Conservation (phyloP, 2,113 vertebrate species). For the Bufo bufo region DNA sequence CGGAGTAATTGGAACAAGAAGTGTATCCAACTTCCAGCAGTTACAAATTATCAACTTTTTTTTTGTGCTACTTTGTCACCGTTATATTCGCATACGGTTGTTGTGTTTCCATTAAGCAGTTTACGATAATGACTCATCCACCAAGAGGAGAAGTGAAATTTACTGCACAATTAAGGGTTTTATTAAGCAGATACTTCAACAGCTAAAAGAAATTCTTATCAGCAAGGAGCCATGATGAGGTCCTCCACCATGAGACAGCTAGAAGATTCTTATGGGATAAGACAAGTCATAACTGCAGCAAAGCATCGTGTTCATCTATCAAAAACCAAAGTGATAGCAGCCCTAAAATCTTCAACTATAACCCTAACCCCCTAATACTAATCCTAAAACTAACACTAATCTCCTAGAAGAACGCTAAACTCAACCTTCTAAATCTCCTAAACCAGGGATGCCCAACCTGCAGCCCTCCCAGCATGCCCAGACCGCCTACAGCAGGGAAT, state of each 20-base stretch:
- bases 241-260: not conserved
- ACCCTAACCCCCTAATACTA: not conserved
- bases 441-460: too few species aligned
- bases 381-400: not conserved
- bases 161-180: slow-evolving; percentile 46
- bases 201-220: slow-evolving; percentile 28
- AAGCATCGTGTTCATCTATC: not conserved
- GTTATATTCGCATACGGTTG: not conserved
- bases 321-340: not conserved
- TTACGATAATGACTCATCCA: slow-evolving; percentile 38
- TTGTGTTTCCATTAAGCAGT: slow-evolving; percentile 19
- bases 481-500: too few species aligned
- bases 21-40: not conserved
- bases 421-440: too few species aligned
- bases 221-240: not conserved
- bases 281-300: not conserved
- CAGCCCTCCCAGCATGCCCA: too few species aligned
- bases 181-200: slow-evolving; percentile 31
- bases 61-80: not conserved
- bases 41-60: not conserved
- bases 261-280: not conserved
- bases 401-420: too few species aligned
- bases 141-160: slow-evolving; percentile 37
- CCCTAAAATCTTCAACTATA: not conserved
- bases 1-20: not conserved